These are phyloP conservation scores for Drosophila teissieri DNA, from an alignment of 1,140 invertebrate species.

Conservation along the genomic window DNA sequence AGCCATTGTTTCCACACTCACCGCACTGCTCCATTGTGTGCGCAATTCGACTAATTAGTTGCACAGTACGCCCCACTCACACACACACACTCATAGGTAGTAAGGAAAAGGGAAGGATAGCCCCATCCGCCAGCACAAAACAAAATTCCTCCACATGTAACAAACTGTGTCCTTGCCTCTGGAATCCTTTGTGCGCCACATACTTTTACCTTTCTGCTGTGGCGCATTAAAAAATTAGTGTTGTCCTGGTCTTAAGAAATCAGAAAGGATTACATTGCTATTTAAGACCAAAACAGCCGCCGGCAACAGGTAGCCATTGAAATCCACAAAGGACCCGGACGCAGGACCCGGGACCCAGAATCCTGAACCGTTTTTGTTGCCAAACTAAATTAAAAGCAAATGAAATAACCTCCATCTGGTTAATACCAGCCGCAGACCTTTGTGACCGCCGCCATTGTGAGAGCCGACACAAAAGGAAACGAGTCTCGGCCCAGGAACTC, in stretches of 20 bases:
- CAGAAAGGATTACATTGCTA: constrained; percentile 65
- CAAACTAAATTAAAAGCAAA: constrained; percentile 76
- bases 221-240: constrained; percentile 75
- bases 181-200: constrained; percentile 14
- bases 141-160: constrained; percentile 13
- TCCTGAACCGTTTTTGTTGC: constrained; percentile 18
- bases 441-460: constrained; percentile 57
- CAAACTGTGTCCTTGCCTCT: constrained; percentile 25
- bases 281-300: constrained; percentile 32
- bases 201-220: constrained; percentile 16
- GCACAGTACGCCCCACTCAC: constrained; percentile 9
- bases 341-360: too few relatives aligned
- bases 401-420: constrained; percentile 74
- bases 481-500: constrained; percentile 31
- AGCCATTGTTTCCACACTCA: constrained; percentile 22
- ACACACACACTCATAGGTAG: background rate
- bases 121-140: background rate
- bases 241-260: constrained; percentile 61
- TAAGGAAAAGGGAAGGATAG: too few relatives aligned
- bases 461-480: constrained; percentile 31
- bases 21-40: constrained; percentile 47
- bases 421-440: constrained; percentile 60
- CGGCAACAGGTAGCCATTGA: constrained; percentile 62
- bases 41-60: constrained; percentile 69
- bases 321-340: constrained; percentile 44